Percentiles rank a stretch among this genome's conserved stretches.
Conservation (phyloP, 2,797 vertebrate genomes). For the Sebastes minor region DNA sequence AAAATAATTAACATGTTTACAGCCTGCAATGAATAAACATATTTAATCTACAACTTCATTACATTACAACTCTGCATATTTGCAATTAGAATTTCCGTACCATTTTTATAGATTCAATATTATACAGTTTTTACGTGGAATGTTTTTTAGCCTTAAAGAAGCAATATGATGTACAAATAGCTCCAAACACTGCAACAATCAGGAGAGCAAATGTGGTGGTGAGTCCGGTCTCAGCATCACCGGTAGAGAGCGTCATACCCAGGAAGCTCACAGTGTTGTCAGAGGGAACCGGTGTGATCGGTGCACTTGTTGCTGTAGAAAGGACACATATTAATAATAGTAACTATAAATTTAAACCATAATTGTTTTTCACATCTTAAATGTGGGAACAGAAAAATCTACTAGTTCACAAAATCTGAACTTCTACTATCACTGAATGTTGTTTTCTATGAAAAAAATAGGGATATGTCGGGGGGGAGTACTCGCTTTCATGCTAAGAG, state of each 20-base stretch:
- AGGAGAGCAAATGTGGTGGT: conserved; percentile 64
- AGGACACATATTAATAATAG: not conserved
- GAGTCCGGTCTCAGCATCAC: conserved; percentile 67
- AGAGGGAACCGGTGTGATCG: not conserved
- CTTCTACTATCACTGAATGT: not conserved
- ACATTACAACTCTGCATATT: not conserved
- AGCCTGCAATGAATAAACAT: not conserved
- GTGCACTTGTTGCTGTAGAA: conserved; percentile 48
- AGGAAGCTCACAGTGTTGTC: conserved; percentile 64
- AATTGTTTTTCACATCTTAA: not conserved
- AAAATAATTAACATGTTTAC: not conserved
- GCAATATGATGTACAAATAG: conserved; percentile 20
- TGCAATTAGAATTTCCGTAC: not conserved
- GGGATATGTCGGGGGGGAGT: not conserved
- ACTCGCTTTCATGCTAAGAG: not conserved
- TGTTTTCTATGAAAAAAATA: not conserved
- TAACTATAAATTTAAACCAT: not conserved
- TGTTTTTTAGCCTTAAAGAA: conserved; percentile 21
- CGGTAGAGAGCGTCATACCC: conserved; percentile 62
- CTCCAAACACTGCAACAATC: conserved; percentile 22
- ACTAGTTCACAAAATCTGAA: not conserved
- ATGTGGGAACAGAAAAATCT: not conserved
- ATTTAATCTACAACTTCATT: not conserved
- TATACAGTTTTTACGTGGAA: fast-evolving
- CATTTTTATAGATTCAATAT: not conserved